Evolutionary conservation across 2,888 invertebrate genomes (phyloP), one percentile per base, ranked within the genome.

Genomic region (Cheilosia vernalis): DNA sequence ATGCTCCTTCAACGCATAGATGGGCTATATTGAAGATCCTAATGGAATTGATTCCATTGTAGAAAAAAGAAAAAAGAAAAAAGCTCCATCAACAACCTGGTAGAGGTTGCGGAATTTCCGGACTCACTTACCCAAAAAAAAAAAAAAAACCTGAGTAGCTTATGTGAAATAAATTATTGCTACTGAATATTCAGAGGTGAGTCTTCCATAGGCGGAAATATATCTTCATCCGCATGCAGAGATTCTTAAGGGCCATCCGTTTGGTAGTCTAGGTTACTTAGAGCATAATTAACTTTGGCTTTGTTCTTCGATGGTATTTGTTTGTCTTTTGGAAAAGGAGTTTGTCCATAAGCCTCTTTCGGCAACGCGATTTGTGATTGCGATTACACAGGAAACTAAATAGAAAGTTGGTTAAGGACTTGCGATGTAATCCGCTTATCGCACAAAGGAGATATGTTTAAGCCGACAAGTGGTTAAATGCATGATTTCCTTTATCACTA

Each of bases 291-390:
- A 37, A 37, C 13, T 13, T 37, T 37, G 13, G 13, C 13, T 13
- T 37, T 37, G 13, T 37, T 37, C 1, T 37, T 37, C 13, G 37
- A 13, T 4, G 37, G 37, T 37, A 37, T 33, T 33, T 10, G 10
- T 33, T 2, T 33, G 2, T 9, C 10, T 33, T 33, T 33, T 37
- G 37, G 4, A 24, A 60, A 51, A 10, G 33, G 13, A 13, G 33
- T 6, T 40, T 1, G n/a, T 3, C 37, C 13, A 13, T 37, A 37
- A 37, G 13, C 55, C 56, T 44, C 56, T 47, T 42, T 55, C 47
- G 69, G 44, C 69, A 44, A 69, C 56, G 44, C 56, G 69, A 69
- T 69, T 69, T 69, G 69, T 56, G 69, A 69, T 47, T 69, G 69
- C 44, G 69, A 56, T 56, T 69, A 69, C 44, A n/a, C 7, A 9